Conservation (phyloP, 2,113 vertebrate genomes). For the Mungos mungo region DNA sequence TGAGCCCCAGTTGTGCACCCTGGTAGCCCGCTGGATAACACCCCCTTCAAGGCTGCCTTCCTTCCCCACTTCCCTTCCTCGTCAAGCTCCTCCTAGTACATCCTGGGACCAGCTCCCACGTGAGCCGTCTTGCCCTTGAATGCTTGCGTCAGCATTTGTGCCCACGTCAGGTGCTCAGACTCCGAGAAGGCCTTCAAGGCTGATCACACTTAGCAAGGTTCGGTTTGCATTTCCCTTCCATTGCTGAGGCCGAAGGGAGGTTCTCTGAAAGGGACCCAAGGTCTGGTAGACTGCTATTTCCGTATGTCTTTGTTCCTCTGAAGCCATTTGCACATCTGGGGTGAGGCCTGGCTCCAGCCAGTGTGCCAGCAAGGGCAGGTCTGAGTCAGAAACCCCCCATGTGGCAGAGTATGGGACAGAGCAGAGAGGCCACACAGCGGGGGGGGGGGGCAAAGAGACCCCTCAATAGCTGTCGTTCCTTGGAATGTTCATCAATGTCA, state of each 20-base stretch:
- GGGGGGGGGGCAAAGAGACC: no score
- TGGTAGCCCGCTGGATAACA: rapidly evolving
- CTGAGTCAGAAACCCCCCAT: not conserved
- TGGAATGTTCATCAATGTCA: not conserved
- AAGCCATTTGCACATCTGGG: not conserved
- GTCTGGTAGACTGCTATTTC: not conserved
- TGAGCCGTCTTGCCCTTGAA: rapidly evolving
- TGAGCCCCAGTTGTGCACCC: not conserved
- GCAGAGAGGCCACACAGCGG: rapidly evolving
- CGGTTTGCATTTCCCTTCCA: not conserved
- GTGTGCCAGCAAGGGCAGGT: not conserved
- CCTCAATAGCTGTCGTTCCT: rapidly evolving
- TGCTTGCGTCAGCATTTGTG: not conserved
- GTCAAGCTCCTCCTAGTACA: rapidly evolving
- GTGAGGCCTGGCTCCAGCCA: not conserved
- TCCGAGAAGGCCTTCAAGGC: not conserved
- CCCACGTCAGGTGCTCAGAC: not conserved
- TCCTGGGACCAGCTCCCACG: not conserved
- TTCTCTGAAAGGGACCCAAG: not conserved
- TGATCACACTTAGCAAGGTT: no score
- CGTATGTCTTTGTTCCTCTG: not conserved
- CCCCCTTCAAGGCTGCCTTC: not conserved
- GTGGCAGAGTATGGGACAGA: not conserved
- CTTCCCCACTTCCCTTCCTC: not conserved
- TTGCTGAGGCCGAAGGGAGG: not conserved